phyloP scores from a whole-genome alignment of 2,888 invertebrate genomes.

The Pristionchus entomophagus region DNA sequence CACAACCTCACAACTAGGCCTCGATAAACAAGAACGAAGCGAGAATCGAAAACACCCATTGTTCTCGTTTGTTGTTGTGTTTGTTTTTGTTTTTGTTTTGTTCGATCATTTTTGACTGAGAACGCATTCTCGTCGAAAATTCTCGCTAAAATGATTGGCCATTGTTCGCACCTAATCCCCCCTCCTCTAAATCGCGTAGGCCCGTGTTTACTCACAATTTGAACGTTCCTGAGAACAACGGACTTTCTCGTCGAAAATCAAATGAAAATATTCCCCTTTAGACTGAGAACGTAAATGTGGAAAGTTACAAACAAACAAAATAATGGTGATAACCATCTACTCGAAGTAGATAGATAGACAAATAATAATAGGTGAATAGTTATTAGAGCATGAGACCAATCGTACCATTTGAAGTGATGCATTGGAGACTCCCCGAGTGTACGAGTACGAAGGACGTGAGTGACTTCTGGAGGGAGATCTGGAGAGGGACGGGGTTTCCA shows the following conservation, averaged over 20 bases:
- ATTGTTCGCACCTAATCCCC: too few relatives aligned
- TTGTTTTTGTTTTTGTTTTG: too few relatives aligned
- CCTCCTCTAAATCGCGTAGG: background rate
- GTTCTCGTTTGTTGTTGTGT: too few relatives aligned
- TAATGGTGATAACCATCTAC: background rate
- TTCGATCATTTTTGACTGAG: background rate
- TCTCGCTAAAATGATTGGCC: too few relatives aligned
- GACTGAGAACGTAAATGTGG: background rate
- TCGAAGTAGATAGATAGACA: background rate
- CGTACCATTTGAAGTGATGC: slow-evolving; percentile 33
- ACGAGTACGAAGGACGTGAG: slow-evolving; percentile 72
- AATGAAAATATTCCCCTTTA: background rate
- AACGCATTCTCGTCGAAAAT: background rate
- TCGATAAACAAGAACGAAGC: too few relatives aligned
- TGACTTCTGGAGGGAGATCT: slow-evolving; percentile 59
- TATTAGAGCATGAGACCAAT: slow-evolving; percentile 41
- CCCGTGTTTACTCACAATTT: background rate
- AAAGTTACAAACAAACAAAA: background rate
- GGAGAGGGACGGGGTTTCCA: too few relatives aligned
- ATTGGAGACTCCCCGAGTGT: slow-evolving; percentile 57
- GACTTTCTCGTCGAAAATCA: slow-evolving; percentile 1
- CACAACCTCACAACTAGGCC: background rate
- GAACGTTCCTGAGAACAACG: background rate
- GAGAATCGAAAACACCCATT: too few relatives aligned
- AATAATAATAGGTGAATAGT: background rate